Percentiles rank a stretch among this genome's conserved stretches.
These are phyloP conservation scores for Halcyon badia DNA, from an alignment of 2,797 vertebrate genomes.

Conservation along the genomic window DNA sequence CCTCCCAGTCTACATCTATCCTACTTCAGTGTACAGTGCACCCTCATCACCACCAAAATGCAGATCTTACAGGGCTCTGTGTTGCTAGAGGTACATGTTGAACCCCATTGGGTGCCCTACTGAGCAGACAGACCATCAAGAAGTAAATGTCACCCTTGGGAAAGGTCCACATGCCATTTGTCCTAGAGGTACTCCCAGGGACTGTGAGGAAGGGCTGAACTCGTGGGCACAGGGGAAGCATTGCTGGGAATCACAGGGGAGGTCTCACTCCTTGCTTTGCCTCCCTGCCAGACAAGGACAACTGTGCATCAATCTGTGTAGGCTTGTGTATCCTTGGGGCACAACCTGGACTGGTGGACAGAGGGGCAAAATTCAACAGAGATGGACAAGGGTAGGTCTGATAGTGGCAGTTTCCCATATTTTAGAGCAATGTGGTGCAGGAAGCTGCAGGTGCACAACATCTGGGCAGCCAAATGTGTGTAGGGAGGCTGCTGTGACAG, in stretches of 20 bases:
- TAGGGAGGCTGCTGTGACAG: not conserved
- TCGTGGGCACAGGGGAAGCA: accelerated
- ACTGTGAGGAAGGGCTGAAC: not conserved
- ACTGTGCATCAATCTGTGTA: not conserved
- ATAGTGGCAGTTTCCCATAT: not conserved
- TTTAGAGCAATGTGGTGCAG: not conserved
- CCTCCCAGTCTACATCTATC: not conserved
- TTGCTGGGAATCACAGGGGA: accelerated
- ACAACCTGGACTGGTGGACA: not conserved
- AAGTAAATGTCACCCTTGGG: not conserved
- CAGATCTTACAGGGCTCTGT: not conserved
- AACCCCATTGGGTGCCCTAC: not conserved
- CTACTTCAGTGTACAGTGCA: accelerated
- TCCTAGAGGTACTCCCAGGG: not conserved
- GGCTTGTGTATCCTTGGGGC: accelerated
- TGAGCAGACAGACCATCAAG: not conserved
- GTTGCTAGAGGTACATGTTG: not conserved
- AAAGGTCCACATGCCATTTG: not conserved
- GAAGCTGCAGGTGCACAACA: not conserved
- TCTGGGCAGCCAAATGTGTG: accelerated
- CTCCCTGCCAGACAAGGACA: not conserved
- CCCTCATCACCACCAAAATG: not conserved
- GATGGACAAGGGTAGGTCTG: not conserved
- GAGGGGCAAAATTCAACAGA: not conserved
- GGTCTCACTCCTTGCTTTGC: not conserved